phyloP scores from a whole-genome alignment of 2,888 invertebrate species.

The Onchidella celtica region DNA sequence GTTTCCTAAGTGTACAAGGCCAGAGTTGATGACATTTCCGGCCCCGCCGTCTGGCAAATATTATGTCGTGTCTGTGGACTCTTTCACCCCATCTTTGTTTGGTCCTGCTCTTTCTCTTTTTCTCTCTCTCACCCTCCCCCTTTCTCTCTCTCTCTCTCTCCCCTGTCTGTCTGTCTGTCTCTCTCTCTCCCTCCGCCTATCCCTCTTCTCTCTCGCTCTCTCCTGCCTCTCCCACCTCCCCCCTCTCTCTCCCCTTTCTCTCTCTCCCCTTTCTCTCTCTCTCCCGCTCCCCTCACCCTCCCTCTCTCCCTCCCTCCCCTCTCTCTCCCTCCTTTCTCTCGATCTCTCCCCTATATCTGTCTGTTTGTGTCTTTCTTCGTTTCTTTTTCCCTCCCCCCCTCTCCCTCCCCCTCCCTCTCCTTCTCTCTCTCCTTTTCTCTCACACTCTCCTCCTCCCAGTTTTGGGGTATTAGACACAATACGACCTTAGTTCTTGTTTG shows the following conservation, averaged over 20 bases:
- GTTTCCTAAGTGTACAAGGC: too few relatives aligned
- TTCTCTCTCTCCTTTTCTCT: not conserved
- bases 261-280: constrained; percentile 5
- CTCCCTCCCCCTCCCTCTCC: not conserved
- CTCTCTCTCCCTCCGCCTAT: not conserved
- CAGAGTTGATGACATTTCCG: too few relatives aligned
- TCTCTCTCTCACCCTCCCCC: not conserved
- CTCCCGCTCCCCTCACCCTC: constrained; percentile 4
- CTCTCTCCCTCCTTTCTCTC: not conserved
- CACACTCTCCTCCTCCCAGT: not conserved
- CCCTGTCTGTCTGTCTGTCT: not conserved
- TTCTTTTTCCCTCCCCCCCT: constrained; percentile 17
- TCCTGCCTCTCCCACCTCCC: too few relatives aligned
- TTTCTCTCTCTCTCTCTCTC: not conserved
- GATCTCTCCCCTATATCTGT: not conserved
- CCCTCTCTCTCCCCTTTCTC: not conserved
- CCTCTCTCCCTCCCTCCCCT: constrained; percentile 1
- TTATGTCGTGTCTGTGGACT: too few relatives aligned
- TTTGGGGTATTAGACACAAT: not conserved
- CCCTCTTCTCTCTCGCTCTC: too few relatives aligned
- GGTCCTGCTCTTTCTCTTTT: too few relatives aligned
- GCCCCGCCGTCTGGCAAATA: too few relatives aligned
- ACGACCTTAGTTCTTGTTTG: too few relatives aligned
- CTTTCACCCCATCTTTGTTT: too few relatives aligned
- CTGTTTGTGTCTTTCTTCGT: not conserved